Evolutionary conservation across 2,797 vertebrate genomes (phyloP).

Genomic region (Balearica regulorum): DNA sequence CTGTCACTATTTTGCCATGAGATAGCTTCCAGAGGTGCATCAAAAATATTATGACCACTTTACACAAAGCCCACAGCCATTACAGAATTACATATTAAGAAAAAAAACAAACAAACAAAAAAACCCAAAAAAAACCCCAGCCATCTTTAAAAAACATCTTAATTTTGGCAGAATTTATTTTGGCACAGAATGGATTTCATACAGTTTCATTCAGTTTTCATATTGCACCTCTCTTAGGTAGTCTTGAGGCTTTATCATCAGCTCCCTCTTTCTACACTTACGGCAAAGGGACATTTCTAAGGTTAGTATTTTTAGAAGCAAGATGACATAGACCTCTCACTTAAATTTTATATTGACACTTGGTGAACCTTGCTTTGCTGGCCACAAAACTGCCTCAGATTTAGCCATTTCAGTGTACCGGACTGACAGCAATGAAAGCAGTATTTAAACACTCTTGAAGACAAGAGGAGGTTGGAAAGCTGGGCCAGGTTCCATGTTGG

Average conservation of each 20-base stretch:
- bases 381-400: not conserved
- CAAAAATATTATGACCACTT: not conserved
- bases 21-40: not conserved
- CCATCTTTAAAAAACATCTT: not conserved
- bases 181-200: not conserved
- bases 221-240: not conserved
- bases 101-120: not conserved
- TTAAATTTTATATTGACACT: not conserved
- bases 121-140: not conserved
- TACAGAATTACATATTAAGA: not conserved
- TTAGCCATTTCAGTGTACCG: not conserved
- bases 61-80: not conserved
- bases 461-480: not conserved
- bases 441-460: not conserved
- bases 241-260: not conserved
- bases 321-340: not conserved
- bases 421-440: not conserved
- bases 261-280: not conserved
- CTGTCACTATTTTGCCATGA: not conserved
- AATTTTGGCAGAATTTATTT: not conserved
- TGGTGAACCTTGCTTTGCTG: not conserved
- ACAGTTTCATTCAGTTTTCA: not conserved
- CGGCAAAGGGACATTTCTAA: not conserved
- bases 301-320: not conserved
- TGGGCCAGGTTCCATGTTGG: not conserved